Conservation (phyloP, 1,140 invertebrate species). For the Phymorhynchus buccinoides region DNA sequence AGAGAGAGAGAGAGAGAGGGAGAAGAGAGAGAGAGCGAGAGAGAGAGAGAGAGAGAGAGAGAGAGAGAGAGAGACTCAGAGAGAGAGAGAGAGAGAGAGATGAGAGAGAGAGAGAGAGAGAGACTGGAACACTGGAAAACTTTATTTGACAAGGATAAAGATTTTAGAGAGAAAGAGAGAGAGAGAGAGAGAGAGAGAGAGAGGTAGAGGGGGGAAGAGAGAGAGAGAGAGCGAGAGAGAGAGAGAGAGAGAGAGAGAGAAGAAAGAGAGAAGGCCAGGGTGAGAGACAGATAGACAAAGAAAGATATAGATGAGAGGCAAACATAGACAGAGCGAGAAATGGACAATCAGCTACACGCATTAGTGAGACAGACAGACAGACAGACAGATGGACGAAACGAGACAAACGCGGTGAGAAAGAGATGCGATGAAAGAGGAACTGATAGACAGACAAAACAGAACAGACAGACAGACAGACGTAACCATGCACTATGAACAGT, state of each 20-base stretch:
- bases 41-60: neutral
- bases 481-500: too few relatives aligned
- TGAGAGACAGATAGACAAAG: neutral
- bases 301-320: neutral
- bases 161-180: neutral
- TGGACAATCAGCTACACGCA: too few relatives aligned
- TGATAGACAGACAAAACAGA: too few relatives aligned
- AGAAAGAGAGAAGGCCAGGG: neutral
- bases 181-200: neutral
- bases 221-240: neutral
- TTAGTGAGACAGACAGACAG: too few relatives aligned
- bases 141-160: neutral
- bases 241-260: neutral
- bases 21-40: neutral
- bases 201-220: neutral
- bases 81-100: neutral
- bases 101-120: neutral
- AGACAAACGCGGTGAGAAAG: too few relatives aligned
- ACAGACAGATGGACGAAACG: too few relatives aligned
- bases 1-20: neutral
- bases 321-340: too few relatives aligned
- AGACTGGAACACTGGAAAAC: too few relatives aligned
- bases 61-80: neutral
- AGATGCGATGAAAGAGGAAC: too few relatives aligned
- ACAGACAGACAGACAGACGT: too few relatives aligned